phyloP scores from a whole-genome alignment of 2,888 invertebrate species.

The Pterostichus madidus region DNA sequence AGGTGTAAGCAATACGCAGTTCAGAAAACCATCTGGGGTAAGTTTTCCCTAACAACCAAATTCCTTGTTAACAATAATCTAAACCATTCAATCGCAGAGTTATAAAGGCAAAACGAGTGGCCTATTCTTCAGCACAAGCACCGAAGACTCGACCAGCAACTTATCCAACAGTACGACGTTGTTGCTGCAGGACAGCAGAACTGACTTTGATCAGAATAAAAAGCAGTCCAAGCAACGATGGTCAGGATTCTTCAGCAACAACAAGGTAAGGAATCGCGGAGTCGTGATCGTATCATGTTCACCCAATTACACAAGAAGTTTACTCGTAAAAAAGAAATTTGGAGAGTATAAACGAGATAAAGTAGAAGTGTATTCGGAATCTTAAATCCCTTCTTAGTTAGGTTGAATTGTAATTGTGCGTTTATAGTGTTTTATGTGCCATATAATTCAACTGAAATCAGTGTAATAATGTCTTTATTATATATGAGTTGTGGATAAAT shows the following conservation, averaged over 20 bases:
- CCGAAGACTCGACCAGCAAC: slow-evolving; percentile 74
- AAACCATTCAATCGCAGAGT: slow-evolving; percentile 71
- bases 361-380: background rate
- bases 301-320: background rate
- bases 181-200: slow-evolving; percentile 72
- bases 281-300: background rate
- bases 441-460: no score
- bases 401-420: no score
- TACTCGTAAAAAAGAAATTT: background rate
- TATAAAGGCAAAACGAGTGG: slow-evolving; percentile 73
- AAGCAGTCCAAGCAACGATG: slow-evolving; percentile 84
- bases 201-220: slow-evolving; percentile 73
- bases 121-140: slow-evolving; percentile 76
- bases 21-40: slow-evolving; percentile 77
- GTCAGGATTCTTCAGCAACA: slow-evolving; percentile 86
- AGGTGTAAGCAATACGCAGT: slow-evolving; percentile 73
- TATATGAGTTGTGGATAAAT: no score
- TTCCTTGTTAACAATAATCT: background rate
- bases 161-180: slow-evolving; percentile 69
- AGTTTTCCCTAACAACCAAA: slow-evolving; percentile 68
- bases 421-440: no score
- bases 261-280: slow-evolving; percentile 75
- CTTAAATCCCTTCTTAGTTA: no score
- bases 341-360: background rate
- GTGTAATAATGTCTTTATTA: no score